These are phyloP conservation scores for Mactromeris polynyma DNA, from an alignment of 2,888 invertebrate genomes.

Conservation along the genomic window DNA sequence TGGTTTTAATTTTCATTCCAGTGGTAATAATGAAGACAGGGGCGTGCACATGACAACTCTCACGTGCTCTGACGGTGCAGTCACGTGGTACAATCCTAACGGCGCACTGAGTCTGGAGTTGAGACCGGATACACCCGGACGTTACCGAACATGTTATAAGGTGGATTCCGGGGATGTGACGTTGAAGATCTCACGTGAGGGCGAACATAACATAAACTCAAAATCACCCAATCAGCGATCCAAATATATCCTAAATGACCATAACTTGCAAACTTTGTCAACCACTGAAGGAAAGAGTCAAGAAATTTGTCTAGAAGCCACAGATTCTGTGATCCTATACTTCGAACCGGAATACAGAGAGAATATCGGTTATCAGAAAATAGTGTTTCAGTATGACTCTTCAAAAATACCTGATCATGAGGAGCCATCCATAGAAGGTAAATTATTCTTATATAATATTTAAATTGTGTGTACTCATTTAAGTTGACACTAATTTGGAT, in stretches of 20 bases:
- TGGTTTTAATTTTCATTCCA: conserved; percentile 66
- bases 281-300: conserved; percentile 63
- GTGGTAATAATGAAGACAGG: conserved; percentile 60
- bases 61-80: conserved; percentile 73
- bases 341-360: conserved; percentile 74
- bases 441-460: too few species aligned
- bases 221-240: conserved; percentile 46
- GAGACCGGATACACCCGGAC: conserved; percentile 56
- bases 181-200: conserved; percentile 76
- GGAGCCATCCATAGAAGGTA: conserved; percentile 75
- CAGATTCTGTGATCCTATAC: conserved; percentile 70
- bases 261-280: conserved; percentile 68
- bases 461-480: too few species aligned
- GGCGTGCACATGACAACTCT: conserved; percentile 71
- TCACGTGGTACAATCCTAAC: conserved; percentile 77
- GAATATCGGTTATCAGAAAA: conserved; percentile 67
- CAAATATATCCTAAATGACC: conserved; percentile 50
- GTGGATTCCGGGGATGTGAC: conserved; percentile 67
- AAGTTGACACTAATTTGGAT: too few species aligned
- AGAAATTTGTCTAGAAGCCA: conserved; percentile 74
- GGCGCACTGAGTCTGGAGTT: conserved; percentile 75
- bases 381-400: conserved; percentile 73
- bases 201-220: conserved; percentile 41
- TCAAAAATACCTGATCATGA: conserved; percentile 47
- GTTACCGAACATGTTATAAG: conserved; percentile 72